Evolutionary conservation across 2,797 vertebrate species (phyloP), one percentile per base, ranked within the genome.

Genomic region (Sylvia borin): DNA sequence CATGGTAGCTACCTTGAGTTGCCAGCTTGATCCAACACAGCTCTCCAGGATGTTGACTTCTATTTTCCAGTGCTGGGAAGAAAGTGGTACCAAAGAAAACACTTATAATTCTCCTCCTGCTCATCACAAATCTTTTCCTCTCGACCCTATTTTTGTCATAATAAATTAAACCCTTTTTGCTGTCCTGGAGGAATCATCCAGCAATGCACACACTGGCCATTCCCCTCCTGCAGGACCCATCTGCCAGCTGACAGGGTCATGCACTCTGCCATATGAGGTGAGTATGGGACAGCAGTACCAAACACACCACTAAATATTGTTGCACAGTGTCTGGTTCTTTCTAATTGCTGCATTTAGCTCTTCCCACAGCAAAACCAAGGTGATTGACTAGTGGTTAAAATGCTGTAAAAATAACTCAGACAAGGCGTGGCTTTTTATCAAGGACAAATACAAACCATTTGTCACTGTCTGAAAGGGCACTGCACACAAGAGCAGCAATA

Each of bases 321-420:
- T 74, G 21, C 51, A 36, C 32, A 40, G 13, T n/a, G 25, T 32
- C 62, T 70, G 32, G 19, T 19, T 84, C 80, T 68, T 64, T 31
- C 58, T 47, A 66, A 36, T 40, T 91, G 24, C 27, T 75, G n/a
- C 45, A 31, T 42, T 90, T 78, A 86, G 42, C 15, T 75, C 22
- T 88, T 84, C 73, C 16, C 51, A 67, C 26, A 60, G 55, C 36
- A 88, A 87, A 85, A 68, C 22, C n/a, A 29, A 73, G 29, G 42
- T 68, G 58, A n/a, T 36, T 45, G 66, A 16, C 38, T 57, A 31
- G 72, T 58, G 61, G 50, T 61, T 95, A 84, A 93, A 88, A 78
- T 78, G 47, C 22, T 16, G 6, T 19, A 50, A 84, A 88, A 93
- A 64, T 62, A 88, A 80, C 47, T 77, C 26, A 2, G 24, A 26